Base-by-base conservation (phyloP, 1,140 invertebrate genomes). In the Bombus huntii region DNA sequence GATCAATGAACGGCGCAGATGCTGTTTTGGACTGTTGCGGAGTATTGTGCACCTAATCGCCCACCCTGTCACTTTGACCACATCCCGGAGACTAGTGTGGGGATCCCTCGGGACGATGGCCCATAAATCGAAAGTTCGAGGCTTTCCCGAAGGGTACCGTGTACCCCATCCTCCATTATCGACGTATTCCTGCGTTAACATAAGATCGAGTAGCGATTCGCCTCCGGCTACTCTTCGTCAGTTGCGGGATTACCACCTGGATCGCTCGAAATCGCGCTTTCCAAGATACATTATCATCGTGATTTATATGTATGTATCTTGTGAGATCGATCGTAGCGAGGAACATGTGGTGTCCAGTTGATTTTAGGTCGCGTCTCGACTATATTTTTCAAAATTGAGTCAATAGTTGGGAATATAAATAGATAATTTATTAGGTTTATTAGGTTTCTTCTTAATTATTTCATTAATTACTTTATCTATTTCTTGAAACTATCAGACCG, bases 1-100 rank as follows among this genome's bases (percentile, higher is more conserved):
- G 94, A 94, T 94, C 94, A 94, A 94, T 94, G 93, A 93, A 93
- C 92, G 93, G 89, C 93, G 93, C 93, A 94, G 94, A 94, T 94
- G 94, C 90, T 92, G 90, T 91, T 93, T 92, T 88, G 89, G 90
- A 93, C 79, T 88, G 89, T 91, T 91, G 88, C 89, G 77, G 92
- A 93, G 93, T 94, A 94, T 94, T 93, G 93, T 92, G 91, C 92
- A 93, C 91, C 92, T 94, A 94, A 94, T 94, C 93, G 92, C 89
- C 93, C 92, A 92, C 91, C 93, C 93, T 94, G 94, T 94, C 94
- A 94, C 92, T 94, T 90, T 94, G 93, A 94, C 94, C 93, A 90
- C 93, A 94, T 89, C 88, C 81, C 65, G 59, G 78, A 81, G 90
- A 90, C 87, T 83, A 90, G 79, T 47, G 34, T 42, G 68, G 39